Percentiles rank a stretch among this genome's conserved stretches.
Evolutionary conservation across 2,113 vertebrate genomes (phyloP).

Genomic region (Nothoprocta perdicaria): DNA sequence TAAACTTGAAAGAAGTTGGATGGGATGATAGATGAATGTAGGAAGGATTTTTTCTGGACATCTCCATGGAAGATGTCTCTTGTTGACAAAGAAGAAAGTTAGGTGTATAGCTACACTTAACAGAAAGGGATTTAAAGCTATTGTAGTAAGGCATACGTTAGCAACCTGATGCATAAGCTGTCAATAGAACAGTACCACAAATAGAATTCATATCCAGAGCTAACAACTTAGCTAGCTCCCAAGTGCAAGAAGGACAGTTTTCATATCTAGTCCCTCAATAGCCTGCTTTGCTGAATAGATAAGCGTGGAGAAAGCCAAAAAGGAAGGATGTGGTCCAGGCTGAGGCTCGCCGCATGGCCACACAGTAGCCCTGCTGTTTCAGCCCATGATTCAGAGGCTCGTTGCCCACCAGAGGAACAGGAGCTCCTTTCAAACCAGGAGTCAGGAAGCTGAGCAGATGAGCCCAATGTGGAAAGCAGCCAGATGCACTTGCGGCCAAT

Average conservation of each 20-base stretch:
- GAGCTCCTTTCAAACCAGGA: slow-evolving; percentile 22
- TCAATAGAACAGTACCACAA: neutral
- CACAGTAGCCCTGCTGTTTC: neutral
- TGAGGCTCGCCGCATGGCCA: neutral
- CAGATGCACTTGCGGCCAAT: slow-evolving; percentile 5
- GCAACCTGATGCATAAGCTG: neutral
- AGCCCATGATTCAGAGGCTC: neutral
- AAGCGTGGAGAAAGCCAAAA: neutral
- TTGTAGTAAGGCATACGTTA: neutral
- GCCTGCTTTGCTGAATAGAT: neutral
- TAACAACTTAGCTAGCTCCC: neutral
- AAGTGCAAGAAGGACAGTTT: neutral
- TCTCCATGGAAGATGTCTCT: neutral
- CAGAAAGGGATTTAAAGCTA: neutral
- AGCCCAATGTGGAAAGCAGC: neutral
- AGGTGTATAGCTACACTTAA: neutral
- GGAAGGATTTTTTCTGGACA: neutral
- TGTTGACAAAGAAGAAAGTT: neutral
- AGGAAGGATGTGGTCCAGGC: neutral
- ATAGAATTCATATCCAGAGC: neutral
- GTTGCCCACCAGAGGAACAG: slow-evolving; percentile 20
- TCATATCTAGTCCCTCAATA: neutral
- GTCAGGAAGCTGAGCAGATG: neutral
- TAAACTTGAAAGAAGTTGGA: neutral
- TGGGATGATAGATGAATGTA: neutral